These are phyloP conservation scores for Camarhynchus parvulus DNA, from an alignment of 2,113 vertebrate species.

Conservation along the genomic window DNA sequence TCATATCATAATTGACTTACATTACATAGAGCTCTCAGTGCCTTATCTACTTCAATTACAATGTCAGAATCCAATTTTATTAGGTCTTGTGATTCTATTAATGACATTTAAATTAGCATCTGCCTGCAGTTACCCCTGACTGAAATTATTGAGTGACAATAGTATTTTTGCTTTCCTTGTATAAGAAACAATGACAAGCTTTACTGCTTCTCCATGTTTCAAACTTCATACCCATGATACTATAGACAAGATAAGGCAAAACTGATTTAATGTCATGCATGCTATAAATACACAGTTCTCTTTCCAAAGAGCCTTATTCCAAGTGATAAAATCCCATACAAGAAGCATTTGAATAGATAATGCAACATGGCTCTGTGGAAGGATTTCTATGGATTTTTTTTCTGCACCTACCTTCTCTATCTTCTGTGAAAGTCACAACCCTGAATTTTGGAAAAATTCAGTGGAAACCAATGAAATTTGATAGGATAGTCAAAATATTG, in stretches of 20 bases:
- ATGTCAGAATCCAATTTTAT: background rate
- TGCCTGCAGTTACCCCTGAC: background rate
- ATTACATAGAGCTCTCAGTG: background rate
- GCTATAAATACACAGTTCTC: background rate
- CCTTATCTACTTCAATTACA: background rate
- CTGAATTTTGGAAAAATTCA: background rate
- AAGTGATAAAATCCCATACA: background rate
- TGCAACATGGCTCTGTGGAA: background rate
- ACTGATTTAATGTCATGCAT: background rate
- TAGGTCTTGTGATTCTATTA: background rate
- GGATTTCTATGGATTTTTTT: background rate
- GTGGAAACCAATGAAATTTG: background rate
- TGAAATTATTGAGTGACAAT: background rate
- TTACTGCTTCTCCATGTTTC: background rate
- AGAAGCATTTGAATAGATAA: background rate
- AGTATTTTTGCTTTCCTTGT: background rate
- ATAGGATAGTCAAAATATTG: background rate
- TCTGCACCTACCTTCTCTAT: background rate
- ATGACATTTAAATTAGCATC: background rate
- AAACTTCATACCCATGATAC: background rate
- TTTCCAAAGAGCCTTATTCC: background rate
- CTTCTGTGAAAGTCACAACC: background rate
- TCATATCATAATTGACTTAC: background rate
- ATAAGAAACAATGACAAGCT: background rate
- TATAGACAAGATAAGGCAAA: background rate